Evolutionary conservation across 2,113 vertebrate genomes (phyloP).

Genomic region (Megaceryle maxima): DNA sequence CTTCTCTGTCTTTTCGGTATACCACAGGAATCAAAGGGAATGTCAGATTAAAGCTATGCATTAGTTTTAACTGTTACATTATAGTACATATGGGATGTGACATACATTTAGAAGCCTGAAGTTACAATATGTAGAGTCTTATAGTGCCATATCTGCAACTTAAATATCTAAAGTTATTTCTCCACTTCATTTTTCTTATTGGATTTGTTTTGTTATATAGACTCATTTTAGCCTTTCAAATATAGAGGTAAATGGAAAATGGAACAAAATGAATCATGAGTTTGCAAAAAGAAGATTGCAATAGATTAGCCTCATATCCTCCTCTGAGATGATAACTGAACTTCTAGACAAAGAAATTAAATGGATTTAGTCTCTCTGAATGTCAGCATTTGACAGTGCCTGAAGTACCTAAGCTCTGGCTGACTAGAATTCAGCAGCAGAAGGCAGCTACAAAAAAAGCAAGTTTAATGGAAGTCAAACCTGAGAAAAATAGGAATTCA

Average conservation of each 20-base stretch:
- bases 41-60: slow-evolving; percentile 21
- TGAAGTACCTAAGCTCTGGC: not conserved
- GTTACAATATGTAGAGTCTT: slow-evolving; percentile 53
- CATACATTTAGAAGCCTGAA: slow-evolving; percentile 49
- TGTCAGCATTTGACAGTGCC: slow-evolving; percentile 25
- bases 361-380: slow-evolving; percentile 44
- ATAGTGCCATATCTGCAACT: too few species aligned
- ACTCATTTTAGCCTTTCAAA: slow-evolving; percentile 3
- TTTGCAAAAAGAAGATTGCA: slow-evolving; percentile 3
- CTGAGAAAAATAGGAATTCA: not conserved
- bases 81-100: slow-evolving; percentile 3
- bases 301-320: slow-evolving; percentile 5
- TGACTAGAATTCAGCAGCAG: not conserved
- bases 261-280: slow-evolving; percentile 49
- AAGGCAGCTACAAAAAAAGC: not conserved
- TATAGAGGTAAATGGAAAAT: not conserved
- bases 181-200: slow-evolving; percentile 32
- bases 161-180: slow-evolving; percentile 26
- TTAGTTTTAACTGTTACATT: slow-evolving; percentile 57
- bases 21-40: slow-evolving; percentile 26
- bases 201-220: slow-evolving; percentile 42
- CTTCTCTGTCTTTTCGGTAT: slow-evolving; percentile 24
- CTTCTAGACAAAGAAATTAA: slow-evolving; percentile 39
- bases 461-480: not conserved
- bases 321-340: not conserved